phyloP scores from a whole-genome alignment of 2,113 vertebrate species.

The Redunca redunca region DNA sequence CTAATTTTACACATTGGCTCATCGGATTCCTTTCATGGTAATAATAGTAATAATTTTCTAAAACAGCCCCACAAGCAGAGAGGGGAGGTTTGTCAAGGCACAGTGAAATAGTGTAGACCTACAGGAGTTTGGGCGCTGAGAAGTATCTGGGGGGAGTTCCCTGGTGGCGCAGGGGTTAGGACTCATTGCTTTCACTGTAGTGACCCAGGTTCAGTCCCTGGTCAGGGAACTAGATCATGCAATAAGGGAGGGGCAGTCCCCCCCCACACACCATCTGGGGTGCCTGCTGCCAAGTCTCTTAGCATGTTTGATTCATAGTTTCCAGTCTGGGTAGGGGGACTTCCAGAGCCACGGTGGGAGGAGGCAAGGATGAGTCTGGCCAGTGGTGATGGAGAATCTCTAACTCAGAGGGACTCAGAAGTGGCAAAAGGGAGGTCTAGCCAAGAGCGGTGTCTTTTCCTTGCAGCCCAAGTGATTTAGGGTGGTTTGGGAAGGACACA shows the following conservation, averaged over 20 bases:
- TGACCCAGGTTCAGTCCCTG: neutral
- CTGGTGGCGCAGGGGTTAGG: neutral
- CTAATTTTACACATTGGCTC: conserved; percentile 30
- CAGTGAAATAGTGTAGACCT: neutral
- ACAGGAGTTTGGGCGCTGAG: accelerated
- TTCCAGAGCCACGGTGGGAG: neutral
- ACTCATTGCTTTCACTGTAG: neutral
- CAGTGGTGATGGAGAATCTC: neutral
- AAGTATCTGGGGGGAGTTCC: neutral
- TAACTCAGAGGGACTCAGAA: neutral
- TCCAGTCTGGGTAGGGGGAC: neutral
- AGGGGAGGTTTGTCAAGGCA: neutral
- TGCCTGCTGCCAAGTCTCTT: neutral
- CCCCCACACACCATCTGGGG: accelerated
- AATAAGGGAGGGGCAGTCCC: neutral
- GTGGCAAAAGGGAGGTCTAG: neutral
- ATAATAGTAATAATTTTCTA: neutral
- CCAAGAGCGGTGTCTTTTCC: neutral
- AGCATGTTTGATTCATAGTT: neutral
- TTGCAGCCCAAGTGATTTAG: neutral
- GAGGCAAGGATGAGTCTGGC: neutral
- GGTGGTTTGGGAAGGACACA: neutral
- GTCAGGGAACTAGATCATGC: neutral
- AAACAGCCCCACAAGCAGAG: neutral
- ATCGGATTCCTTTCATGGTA: neutral